Evolutionary conservation across 2,113 vertebrate genomes (phyloP).

Genomic region (Pavo muticus): DNA sequence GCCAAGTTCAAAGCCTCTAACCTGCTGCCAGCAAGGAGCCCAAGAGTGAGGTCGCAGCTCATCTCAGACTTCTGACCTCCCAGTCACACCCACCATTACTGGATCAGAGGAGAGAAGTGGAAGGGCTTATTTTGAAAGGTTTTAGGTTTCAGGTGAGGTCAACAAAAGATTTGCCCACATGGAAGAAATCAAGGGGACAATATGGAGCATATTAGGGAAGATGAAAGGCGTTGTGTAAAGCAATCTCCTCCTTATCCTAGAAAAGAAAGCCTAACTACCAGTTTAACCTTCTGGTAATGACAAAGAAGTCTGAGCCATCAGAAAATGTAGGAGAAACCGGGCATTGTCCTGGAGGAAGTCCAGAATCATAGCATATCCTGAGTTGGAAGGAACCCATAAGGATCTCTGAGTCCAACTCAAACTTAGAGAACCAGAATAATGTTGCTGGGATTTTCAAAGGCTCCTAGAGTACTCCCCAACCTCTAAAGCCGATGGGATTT

Average conservation of each 20-base stretch:
- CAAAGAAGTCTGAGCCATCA: neutral
- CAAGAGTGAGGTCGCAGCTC: constrained; percentile 44
- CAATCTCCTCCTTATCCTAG: constrained; percentile 30
- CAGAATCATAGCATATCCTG: no score
- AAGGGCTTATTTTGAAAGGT: constrained; percentile 57
- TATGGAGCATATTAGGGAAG: constrained; percentile 46
- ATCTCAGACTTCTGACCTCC: constrained; percentile 53
- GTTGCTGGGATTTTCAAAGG: neutral
- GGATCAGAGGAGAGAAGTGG: constrained; percentile 30
- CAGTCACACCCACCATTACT: neutral
- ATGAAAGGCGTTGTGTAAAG: constrained; percentile 43
- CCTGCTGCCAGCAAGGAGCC: constrained; percentile 8
- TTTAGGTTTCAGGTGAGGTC: constrained; percentile 69
- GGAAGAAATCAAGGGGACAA: constrained; percentile 66
- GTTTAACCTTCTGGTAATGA: neutral
- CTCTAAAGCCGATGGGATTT: neutral
- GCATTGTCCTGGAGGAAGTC: neutral
- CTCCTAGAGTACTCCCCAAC: neutral
- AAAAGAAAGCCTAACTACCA: constrained; percentile 24
- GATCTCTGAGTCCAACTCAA: neutral
- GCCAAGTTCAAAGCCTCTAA: constrained; percentile 69
- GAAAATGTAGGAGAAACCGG: constrained; percentile 20
- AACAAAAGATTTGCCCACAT: constrained; percentile 60
- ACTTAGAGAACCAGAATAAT: neutral
- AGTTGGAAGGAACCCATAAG: no score